Percentiles rank a stretch among this genome's conserved stretches.
These are phyloP conservation scores for Propithecus deckenii DNA, from an alignment of 2,797 vertebrate genomes.

Conservation along the genomic window DNA sequence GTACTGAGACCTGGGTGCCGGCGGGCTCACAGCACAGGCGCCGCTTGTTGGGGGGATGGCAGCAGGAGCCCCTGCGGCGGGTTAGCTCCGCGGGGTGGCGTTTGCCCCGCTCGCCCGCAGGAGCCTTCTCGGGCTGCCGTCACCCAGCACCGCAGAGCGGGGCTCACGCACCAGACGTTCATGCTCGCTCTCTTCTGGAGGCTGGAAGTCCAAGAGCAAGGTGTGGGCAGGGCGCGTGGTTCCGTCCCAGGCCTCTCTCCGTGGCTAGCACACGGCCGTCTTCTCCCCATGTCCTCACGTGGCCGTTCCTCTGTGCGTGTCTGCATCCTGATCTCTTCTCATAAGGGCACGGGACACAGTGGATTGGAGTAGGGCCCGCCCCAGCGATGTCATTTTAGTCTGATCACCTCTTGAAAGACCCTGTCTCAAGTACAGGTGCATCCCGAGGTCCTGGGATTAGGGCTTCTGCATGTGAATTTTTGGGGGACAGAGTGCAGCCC, in stretches of 20 bases:
- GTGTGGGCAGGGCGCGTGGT: too few relatives aligned
- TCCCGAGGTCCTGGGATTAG: not conserved
- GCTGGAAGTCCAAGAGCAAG: not conserved
- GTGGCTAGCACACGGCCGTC: too few relatives aligned
- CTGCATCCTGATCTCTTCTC: not conserved
- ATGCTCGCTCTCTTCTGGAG: too few relatives aligned
- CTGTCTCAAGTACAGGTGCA: not conserved
- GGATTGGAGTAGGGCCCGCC: not conserved
- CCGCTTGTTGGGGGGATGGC: not conserved
- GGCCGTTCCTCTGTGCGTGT: not conserved
- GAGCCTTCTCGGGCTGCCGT: not conserved
- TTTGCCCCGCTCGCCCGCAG: not conserved
- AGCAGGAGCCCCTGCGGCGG: not conserved
- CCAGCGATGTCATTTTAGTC: not conserved
- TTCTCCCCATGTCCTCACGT: not conserved
- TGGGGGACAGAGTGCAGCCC: not conserved
- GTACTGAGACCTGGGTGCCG: not conserved
- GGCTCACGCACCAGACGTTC: not conserved
- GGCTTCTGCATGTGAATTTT: too few relatives aligned
- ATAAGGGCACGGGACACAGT: not conserved
- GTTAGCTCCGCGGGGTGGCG: rapidly evolving
- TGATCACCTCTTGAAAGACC: not conserved
- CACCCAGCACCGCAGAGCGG: not conserved
- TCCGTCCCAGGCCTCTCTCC: not conserved
- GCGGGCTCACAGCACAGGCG: too few relatives aligned